Conservation (phyloP, 2,797 vertebrate genomes). For the Sebastes cheni region DNA sequence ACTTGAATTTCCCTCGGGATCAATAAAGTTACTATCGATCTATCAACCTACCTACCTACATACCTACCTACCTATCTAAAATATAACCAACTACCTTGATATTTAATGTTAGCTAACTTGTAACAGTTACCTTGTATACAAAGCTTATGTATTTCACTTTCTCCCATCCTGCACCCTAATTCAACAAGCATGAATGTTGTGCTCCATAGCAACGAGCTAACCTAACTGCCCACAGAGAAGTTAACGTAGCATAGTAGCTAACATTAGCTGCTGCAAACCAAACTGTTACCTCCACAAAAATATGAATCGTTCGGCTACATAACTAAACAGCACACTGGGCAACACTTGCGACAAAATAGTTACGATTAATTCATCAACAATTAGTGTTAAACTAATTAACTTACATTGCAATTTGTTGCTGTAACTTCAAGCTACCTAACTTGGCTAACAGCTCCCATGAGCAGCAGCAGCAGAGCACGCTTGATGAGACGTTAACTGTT, state of each 20-base stretch:
- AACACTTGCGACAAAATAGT: not conserved
- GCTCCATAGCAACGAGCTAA: not conserved
- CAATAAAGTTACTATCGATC: too few species aligned
- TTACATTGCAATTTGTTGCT: not conserved
- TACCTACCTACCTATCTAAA: not conserved
- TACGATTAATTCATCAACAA: not conserved
- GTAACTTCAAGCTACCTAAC: not conserved
- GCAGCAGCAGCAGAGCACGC: not conserved
- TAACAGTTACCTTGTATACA: not conserved
- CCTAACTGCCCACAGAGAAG: not conserved
- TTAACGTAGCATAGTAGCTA: slow-evolving; percentile 9
- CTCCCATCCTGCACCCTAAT: not conserved
- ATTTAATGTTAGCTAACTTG: not conserved
- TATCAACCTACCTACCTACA: too few species aligned
- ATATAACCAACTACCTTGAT: not conserved
- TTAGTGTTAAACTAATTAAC: not conserved
- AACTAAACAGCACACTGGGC: not conserved
- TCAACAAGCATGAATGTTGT: not conserved
- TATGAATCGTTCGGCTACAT: not conserved
- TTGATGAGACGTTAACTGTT: not conserved
- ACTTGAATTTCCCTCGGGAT: too few species aligned
- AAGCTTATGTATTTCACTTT: not conserved
- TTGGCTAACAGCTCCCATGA: not conserved
- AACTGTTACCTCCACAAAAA: not conserved
- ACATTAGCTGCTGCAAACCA: not conserved